Conservation (phyloP, 2,113 vertebrate genomes). For the Prunella fulvescens region DNA sequence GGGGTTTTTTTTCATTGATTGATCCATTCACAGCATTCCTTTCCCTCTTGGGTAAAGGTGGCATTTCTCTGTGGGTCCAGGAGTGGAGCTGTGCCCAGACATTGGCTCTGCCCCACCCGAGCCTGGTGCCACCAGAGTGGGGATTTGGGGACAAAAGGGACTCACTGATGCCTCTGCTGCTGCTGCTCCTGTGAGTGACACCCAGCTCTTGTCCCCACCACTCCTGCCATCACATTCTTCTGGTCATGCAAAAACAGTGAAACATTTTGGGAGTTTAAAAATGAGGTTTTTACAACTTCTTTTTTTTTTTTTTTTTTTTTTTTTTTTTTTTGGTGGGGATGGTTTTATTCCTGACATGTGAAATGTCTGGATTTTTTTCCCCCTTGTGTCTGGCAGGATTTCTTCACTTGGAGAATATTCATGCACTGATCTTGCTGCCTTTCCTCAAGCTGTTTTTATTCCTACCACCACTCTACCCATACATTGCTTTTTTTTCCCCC, state of each 20-base stretch:
- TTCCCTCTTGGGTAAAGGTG: neutral
- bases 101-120: no score
- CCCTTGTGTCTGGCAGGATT: neutral
- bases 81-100: fast-evolving
- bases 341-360: neutral
- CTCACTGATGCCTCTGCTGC: neutral
- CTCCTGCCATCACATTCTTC: neutral
- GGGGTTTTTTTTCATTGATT: fast-evolving
- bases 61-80: neutral
- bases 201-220: neutral
- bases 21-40: fast-evolving
- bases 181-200: no score
- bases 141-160: neutral
- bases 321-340: neutral
- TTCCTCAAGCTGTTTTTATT: conserved; percentile 3
- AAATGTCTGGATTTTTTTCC: neutral
- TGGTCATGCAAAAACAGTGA: neutral
- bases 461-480: neutral
- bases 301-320: no score
- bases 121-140: neutral
- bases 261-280: neutral
- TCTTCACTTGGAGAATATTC: neutral
- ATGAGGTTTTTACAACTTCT: neutral
- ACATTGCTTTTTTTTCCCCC: fast-evolving
- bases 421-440: neutral